These are phyloP conservation scores for Burhinus oedicnemus DNA, from an alignment of 2,113 vertebrate species.

Conservation along the genomic window DNA sequence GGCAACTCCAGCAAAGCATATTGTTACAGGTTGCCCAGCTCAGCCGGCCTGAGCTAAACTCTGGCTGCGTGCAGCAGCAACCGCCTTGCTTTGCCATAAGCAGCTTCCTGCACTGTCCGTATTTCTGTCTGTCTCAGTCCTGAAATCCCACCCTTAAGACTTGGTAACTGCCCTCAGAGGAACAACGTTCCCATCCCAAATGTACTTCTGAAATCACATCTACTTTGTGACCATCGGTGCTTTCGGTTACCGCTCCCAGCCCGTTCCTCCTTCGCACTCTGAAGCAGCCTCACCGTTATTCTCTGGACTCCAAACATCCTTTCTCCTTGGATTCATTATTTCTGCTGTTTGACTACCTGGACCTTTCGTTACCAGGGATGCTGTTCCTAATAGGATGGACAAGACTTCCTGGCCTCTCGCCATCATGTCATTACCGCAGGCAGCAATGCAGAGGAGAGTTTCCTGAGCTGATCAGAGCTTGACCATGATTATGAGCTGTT, in stretches of 20 bases:
- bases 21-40: neutral
- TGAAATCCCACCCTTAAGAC: neutral
- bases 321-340: neutral
- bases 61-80: neutral
- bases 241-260: neutral
- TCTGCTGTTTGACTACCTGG: neutral
- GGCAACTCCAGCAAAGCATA: neutral
- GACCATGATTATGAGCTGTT: neutral
- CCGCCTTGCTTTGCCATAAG: neutral
- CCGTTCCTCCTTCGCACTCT: neutral
- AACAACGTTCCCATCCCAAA: neutral
- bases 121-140: neutral
- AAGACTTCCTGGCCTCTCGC: neutral
- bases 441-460: neutral
- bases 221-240: neutral
- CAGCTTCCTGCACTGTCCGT: neutral
- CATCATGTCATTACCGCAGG: rapidly evolving
- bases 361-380: neutral
- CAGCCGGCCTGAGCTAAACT: neutral
- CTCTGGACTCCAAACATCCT: neutral
- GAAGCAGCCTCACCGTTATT: neutral
- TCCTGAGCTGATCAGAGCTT: neutral
- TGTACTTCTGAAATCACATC: neutral
- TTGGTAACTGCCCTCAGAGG: neutral
- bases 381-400: neutral